Conservation (phyloP, 2,797 vertebrate species). For the Cynodonichthys magdalenae region DNA sequence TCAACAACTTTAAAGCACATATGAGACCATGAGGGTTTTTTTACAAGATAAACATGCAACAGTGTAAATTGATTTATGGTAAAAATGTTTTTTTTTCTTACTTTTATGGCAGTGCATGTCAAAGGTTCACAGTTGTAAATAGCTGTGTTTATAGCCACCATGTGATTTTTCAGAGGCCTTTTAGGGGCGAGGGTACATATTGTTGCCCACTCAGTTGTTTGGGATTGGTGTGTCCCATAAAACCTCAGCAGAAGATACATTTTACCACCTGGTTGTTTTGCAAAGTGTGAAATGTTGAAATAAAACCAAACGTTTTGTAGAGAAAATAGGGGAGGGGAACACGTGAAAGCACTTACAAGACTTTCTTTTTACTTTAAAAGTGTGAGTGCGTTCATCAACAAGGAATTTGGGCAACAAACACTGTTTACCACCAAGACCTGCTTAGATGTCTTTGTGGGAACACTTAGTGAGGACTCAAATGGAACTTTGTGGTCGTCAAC, state of each 20-base stretch:
- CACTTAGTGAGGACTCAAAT: slow-evolving; percentile 11
- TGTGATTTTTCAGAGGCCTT: slow-evolving; percentile 44
- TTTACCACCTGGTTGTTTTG: slow-evolving; percentile 44
- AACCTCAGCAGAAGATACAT: slow-evolving; percentile 8
- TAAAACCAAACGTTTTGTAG: neutral
- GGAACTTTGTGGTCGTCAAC: slow-evolving; percentile 61
- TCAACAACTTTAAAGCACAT: neutral
- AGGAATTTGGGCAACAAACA: neutral
- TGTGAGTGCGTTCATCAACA: neutral
- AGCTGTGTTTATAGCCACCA: slow-evolving; percentile 28
- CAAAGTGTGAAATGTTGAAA: slow-evolving; percentile 22
- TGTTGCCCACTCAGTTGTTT: slow-evolving; percentile 23
- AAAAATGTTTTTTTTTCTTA: neutral
- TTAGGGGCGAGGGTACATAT: slow-evolving; percentile 36
- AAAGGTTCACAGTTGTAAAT: slow-evolving; percentile 43
- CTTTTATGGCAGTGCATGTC: neutral
- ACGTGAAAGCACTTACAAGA: neutral
- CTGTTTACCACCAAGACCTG: slow-evolving; percentile 8
- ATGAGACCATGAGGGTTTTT: neutral
- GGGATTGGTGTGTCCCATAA: slow-evolving; percentile 14
- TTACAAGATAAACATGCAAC: neutral
- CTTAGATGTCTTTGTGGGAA: slow-evolving; percentile 29
- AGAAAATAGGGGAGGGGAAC: neutral
- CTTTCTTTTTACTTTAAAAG: neutral
- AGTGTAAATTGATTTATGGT: neutral